phyloP scores from a whole-genome alignment of 2,888 invertebrate species.

The Phania funesta region DNA sequence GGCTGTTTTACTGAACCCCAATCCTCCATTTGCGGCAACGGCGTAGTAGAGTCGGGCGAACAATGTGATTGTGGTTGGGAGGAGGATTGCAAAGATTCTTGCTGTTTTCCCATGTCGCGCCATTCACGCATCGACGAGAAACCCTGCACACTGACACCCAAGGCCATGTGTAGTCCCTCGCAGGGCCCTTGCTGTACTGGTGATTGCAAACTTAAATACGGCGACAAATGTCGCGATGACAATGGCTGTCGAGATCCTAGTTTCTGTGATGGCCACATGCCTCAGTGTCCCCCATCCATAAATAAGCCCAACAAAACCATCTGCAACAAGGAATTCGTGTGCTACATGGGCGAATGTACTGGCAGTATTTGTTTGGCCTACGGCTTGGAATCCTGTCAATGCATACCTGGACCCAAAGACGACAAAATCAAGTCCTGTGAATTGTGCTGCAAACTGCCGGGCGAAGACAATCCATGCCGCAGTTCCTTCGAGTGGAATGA shows the following conservation, averaged over 20 bases:
- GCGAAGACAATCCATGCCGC: conserved; percentile 89
- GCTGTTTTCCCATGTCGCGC: conserved; percentile 94
- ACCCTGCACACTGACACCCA: conserved; percentile 92
- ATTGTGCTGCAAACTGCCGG: conserved; percentile 93
- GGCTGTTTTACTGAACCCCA: conserved; percentile 97
- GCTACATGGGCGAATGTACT: conserved; percentile 97
- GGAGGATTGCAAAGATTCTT: conserved; percentile 95
- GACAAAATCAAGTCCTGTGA: conserved; percentile 93
- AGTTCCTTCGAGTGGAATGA: conserved; percentile 96
- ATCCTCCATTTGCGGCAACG: conserved; percentile 98
- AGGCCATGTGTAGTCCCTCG: conserved; percentile 78
- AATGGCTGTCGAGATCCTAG: conserved; percentile 96
- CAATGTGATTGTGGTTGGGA: conserved; percentile 99
- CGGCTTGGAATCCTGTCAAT: conserved; percentile 97
- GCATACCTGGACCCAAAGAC: conserved; percentile 89
- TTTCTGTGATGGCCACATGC: conserved; percentile 93
- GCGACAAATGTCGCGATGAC: conserved; percentile 94
- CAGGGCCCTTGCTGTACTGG: conserved; percentile 97
- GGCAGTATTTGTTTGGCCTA: conserved; percentile 99
- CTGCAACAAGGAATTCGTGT: conserved; percentile 98
- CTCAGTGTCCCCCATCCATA: conserved; percentile 94
- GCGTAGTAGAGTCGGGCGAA: conserved; percentile 97
- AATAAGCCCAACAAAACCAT: conserved; percentile 97
- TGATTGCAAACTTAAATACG: conserved; percentile 91
- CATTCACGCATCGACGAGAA: conserved; percentile 88